These are phyloP conservation scores for Spilarctia lutea DNA, from an alignment of 2,888 invertebrate species.

Conservation along the genomic window DNA sequence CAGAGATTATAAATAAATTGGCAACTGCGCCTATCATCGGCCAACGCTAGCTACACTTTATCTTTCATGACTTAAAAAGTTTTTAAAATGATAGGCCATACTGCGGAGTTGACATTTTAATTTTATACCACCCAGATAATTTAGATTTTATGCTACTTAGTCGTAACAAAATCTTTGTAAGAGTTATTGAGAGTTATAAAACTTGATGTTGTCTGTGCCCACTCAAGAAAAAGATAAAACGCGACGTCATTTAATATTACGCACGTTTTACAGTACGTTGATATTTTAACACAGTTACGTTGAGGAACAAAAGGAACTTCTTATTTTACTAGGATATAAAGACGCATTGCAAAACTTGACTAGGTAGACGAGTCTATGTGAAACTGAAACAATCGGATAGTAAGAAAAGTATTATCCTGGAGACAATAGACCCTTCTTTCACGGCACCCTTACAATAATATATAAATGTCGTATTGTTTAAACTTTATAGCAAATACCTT, in stretches of 20 bases:
- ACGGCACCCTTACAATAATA: conserved; percentile 69
- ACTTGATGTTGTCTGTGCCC: conserved; percentile 49
- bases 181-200: conserved; percentile 58
- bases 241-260: conserved; percentile 22
- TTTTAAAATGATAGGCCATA: conserved; percentile 74
- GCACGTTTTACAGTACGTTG: conserved; percentile 21
- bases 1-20: conserved; percentile 86
- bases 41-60: conserved; percentile 72
- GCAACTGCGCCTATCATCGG: conserved; percentile 75
- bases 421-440: conserved; percentile 57
- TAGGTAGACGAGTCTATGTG: background rate
- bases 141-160: conserved; percentile 71
- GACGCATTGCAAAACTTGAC: background rate
- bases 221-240: conserved; percentile 35
- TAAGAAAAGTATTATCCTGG: conserved; percentile 48
- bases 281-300: conserved; percentile 20
- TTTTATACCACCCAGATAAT: conserved; percentile 78
- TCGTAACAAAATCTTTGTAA: conserved; percentile 62
- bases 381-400: conserved; percentile 59
- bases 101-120: conserved; percentile 73
- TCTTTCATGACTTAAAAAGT: conserved; percentile 80
- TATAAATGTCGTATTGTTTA: conserved; percentile 73
- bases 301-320: conserved; percentile 31
- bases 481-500: conserved; percentile 63
- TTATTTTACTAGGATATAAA: conserved; percentile 21